phyloP scores from a whole-genome alignment of 1,140 invertebrate genomes.

The Drosophila insularis region DNA sequence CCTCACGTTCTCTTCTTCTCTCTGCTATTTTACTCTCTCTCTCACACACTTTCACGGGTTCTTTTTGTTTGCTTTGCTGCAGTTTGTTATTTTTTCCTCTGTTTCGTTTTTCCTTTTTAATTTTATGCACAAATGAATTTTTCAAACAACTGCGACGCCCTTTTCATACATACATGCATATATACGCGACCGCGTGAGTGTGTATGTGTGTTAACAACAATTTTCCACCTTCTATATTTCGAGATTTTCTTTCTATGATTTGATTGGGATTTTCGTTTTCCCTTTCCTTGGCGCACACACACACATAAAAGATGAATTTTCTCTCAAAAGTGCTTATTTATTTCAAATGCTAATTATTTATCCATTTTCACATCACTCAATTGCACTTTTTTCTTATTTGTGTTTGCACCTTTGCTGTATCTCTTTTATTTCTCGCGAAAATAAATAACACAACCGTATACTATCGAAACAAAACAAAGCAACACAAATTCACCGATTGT shows the following conservation, averaged over 20 bases:
- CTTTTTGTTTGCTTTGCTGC: constrained; percentile 45
- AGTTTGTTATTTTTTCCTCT: constrained; percentile 19
- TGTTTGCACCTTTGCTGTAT: neutral
- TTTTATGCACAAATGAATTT: constrained; percentile 62
- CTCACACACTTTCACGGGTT: constrained; percentile 12
- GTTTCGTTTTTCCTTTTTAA: constrained; percentile 31
- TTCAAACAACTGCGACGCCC: constrained; percentile 64
- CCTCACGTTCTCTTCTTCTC: constrained; percentile 19
- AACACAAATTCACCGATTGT: neutral
- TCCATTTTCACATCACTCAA: constrained; percentile 23
- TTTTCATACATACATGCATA: constrained; percentile 33
- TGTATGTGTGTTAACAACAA: constrained; percentile 37
- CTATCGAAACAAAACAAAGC: neutral
- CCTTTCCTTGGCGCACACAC: constrained; percentile 33
- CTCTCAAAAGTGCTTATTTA: constrained; percentile 22
- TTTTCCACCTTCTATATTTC: constrained; percentile 46
- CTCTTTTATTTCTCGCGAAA: neutral
- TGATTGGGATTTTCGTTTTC: constrained; percentile 46
- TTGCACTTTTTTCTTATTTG: neutral
- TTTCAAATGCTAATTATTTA: constrained; percentile 28
- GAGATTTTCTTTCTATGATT: constrained; percentile 46
- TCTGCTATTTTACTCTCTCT: constrained; percentile 16
- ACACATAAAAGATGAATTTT: constrained; percentile 22
- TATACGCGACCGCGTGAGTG: neutral
- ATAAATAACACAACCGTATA: neutral